Conservation (phyloP, 2,797 vertebrate genomes). For the Mormyrus proboscirostris region DNA sequence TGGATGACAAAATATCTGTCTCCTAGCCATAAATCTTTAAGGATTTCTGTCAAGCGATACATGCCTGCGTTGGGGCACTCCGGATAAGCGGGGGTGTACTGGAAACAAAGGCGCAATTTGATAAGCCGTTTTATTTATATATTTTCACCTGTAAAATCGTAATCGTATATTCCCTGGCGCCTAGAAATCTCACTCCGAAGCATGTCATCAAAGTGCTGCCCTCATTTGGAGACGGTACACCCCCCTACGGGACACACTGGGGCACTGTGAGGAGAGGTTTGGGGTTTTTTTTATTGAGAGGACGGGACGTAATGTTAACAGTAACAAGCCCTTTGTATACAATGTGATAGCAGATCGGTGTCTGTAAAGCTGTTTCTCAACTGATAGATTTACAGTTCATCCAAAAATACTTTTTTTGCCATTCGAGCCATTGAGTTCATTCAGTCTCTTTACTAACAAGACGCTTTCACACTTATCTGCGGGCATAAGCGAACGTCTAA, state of each 20-base stretch:
- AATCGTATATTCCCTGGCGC: background rate
- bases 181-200: background rate
- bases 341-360: background rate
- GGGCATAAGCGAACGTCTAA: background rate
- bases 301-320: background rate
- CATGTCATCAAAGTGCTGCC: background rate
- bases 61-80: background rate
- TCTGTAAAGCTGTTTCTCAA: background rate
- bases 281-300: background rate
- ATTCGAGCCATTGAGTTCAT: background rate
- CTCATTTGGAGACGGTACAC: background rate
- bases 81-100: background rate
- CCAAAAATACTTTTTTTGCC: background rate
- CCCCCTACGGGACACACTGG: no score
- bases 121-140: constrained; percentile 2
- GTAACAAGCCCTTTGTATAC: background rate
- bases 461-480: background rate
- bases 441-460: background rate
- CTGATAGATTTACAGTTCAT: background rate
- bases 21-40: constrained; percentile 29
- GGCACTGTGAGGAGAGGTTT: background rate
- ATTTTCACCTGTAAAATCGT: constrained; percentile 10
- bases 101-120: constrained; percentile 8
- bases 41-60: constrained; percentile 15
- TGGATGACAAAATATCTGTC: constrained; percentile 55